Conservation (phyloP, 2,113 vertebrate genomes). For the Eretmochelys imbricata region DNA sequence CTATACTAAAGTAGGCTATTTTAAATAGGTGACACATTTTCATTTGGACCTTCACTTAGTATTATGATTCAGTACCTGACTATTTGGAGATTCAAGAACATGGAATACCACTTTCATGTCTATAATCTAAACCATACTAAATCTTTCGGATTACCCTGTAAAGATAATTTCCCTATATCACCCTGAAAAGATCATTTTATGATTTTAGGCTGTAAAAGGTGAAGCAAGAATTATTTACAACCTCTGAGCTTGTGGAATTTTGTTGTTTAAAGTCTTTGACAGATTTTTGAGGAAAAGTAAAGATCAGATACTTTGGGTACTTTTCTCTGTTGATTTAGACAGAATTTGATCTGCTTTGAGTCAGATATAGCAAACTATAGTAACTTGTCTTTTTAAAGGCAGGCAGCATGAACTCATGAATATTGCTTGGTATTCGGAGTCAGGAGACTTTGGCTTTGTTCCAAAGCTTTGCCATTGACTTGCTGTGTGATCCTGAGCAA, state of each 20-base stretch:
- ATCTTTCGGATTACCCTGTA: not conserved
- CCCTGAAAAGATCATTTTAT: not conserved
- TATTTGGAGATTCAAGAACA: not conserved
- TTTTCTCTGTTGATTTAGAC: not conserved
- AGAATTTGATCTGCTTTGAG: not conserved
- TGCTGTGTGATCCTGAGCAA: fast-evolving
- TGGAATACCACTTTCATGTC: not conserved
- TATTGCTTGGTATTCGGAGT: not conserved
- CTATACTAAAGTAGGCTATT: not conserved
- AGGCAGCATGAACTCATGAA: not conserved
- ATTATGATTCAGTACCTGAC: not conserved
- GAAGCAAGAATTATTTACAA: constrained; percentile 30
- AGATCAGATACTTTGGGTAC: not conserved
- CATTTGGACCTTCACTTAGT: not conserved
- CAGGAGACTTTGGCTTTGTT: not conserved
- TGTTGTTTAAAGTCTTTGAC: not conserved
- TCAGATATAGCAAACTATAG: not conserved
- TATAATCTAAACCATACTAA: not conserved
- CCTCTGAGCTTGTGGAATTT: constrained; percentile 33
- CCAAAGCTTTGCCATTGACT: not conserved
- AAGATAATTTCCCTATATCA: not conserved
- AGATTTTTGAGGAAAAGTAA: not conserved
- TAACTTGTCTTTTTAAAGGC: not conserved
- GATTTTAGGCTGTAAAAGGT: constrained; percentile 2
- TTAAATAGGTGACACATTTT: not conserved